These are phyloP conservation scores for Pelmatolapia mariae DNA, from an alignment of 2,113 vertebrate genomes.

Conservation along the genomic window DNA sequence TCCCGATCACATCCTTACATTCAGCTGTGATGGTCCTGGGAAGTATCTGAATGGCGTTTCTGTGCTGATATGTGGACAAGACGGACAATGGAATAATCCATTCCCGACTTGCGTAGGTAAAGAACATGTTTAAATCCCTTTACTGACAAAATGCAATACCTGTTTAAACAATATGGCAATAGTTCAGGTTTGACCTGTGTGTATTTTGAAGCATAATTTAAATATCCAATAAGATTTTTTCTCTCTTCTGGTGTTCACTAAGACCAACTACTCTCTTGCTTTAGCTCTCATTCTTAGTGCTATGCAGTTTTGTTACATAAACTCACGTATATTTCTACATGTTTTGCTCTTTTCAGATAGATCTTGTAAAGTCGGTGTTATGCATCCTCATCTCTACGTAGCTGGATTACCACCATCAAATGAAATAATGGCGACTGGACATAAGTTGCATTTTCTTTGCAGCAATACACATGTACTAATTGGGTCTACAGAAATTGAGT, in stretches of 20 bases:
- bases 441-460: conserved; percentile 76
- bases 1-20: conserved; percentile 69
- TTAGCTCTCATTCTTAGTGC: background rate
- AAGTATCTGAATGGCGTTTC: conserved; percentile 53
- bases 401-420: background rate
- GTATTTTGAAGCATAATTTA: background rate
- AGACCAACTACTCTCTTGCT: background rate
- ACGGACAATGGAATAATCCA: conserved; percentile 72
- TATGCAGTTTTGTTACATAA: background rate
- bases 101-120: conserved; percentile 80
- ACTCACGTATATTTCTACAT: background rate
- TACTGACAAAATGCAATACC: background rate
- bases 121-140: background rate
- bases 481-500: conserved; percentile 65
- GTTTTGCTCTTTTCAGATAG: background rate
- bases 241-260: background rate
- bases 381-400: conserved; percentile 45
- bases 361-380: conserved; percentile 49
- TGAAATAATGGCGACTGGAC: conserved; percentile 61
- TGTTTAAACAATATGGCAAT: background rate
- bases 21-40: conserved; percentile 65
- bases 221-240: background rate
- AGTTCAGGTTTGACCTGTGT: background rate
- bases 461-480: conserved; percentile 19
- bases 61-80: conserved; percentile 66